phyloP scores from a whole-genome alignment of 2,888 invertebrate species.

The Pegoplata infirma region DNA sequence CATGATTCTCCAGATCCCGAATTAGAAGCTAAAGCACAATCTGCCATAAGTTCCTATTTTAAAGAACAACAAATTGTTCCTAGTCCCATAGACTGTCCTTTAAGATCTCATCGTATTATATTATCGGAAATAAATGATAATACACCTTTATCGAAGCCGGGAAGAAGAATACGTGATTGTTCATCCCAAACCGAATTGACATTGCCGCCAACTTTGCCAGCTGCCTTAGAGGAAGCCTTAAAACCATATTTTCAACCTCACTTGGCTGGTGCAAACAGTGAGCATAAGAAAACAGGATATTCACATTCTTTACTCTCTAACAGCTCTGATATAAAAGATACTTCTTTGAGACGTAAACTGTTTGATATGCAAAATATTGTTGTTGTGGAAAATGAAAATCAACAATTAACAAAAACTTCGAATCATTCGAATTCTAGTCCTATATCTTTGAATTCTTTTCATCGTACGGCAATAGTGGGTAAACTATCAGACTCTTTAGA shows the following conservation, averaged over 20 bases:
- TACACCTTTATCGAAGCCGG: slow-evolving; percentile 72
- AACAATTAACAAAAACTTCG: not conserved
- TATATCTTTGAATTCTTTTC: slow-evolving; percentile 33
- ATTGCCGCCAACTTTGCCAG: slow-evolving; percentile 80
- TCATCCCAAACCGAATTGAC: slow-evolving; percentile 81
- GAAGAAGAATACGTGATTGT: slow-evolving; percentile 73
- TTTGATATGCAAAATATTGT: slow-evolving; percentile 73
- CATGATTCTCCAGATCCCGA: slow-evolving; percentile 80
- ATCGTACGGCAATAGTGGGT: slow-evolving; percentile 69
- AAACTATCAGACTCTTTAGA: slow-evolving; percentile 72
- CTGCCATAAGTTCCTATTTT: slow-evolving; percentile 80
- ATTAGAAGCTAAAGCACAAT: slow-evolving; percentile 81
- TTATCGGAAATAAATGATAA: slow-evolving; percentile 69
- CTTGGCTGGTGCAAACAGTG: slow-evolving; percentile 65
- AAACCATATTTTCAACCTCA: slow-evolving; percentile 81
- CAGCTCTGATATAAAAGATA: slow-evolving; percentile 71
- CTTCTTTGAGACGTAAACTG: slow-evolving; percentile 76
- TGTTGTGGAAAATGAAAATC: slow-evolving; percentile 64
- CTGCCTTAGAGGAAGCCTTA: slow-evolving; percentile 80
- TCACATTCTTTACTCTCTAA: slow-evolving; percentile 10
- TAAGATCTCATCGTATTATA: slow-evolving; percentile 75
- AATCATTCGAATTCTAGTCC: slow-evolving; percentile 57
- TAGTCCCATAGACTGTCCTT: slow-evolving; percentile 76
- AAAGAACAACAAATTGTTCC: slow-evolving; percentile 77
- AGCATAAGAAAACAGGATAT: slow-evolving; percentile 66